phyloP scores from a whole-genome alignment of 2,113 vertebrate species.

The Neodontobutis hainanensis region DNA sequence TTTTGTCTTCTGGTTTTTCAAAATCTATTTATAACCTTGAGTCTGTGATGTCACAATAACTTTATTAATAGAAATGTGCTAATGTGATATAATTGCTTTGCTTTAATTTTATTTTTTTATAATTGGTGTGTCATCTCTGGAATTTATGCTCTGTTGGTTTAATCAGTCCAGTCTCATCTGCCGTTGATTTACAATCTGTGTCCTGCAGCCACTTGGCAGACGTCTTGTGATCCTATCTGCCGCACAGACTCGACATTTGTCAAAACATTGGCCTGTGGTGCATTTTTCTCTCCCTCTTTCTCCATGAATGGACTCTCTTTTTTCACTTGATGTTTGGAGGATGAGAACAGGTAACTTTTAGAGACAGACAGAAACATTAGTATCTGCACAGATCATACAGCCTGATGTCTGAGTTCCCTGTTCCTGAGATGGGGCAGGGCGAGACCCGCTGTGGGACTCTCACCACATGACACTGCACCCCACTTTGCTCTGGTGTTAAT shows the following conservation, averaged over 20 bases:
- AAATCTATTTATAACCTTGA: too few relatives aligned
- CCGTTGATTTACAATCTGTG: slow-evolving; percentile 49
- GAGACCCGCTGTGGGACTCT: slow-evolving; percentile 35
- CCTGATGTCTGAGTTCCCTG: slow-evolving; percentile 61
- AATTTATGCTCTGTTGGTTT: slow-evolving; percentile 46
- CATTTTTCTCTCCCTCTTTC: slow-evolving; percentile 49
- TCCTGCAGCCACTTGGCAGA: slow-evolving; percentile 52
- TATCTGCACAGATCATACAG: slow-evolving; percentile 58
- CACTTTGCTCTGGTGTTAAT: slow-evolving; percentile 34
- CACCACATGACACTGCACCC: slow-evolving; percentile 21
- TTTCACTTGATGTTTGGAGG: slow-evolving; percentile 4
- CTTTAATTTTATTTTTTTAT: slow-evolving; percentile 9
- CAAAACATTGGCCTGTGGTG: slow-evolving; percentile 44
- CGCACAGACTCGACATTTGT: slow-evolving; percentile 53
- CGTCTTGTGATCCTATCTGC: slow-evolving; percentile 66
- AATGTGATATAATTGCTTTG: too few relatives aligned
- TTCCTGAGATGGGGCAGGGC: slow-evolving; percentile 35
- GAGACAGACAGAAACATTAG: slow-evolving; percentile 66
- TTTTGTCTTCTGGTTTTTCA: too few relatives aligned
- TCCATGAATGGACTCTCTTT: background rate
- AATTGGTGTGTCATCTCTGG: slow-evolving; percentile 24
- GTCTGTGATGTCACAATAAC: too few relatives aligned
- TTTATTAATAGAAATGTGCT: too few relatives aligned
- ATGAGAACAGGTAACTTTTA: slow-evolving; percentile 47
- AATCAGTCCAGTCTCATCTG: slow-evolving; percentile 50